phyloP scores from a whole-genome alignment of 2,888 invertebrate species.

The Philhelius pedissequus region DNA sequence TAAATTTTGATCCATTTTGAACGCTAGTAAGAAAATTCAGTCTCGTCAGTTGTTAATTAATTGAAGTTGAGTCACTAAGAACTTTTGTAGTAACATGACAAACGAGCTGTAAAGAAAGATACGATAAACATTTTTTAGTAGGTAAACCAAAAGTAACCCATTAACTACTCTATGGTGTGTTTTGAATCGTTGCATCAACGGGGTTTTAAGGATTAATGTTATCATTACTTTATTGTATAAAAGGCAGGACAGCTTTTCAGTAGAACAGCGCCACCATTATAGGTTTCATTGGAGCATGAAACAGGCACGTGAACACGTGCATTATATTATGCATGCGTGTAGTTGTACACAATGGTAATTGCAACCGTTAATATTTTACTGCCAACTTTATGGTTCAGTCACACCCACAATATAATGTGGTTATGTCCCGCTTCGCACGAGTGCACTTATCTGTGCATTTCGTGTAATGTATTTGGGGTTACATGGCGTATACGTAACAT shows the following conservation, averaged over 20 bases:
- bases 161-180: too few relatives aligned
- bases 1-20: too few relatives aligned
- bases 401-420: not conserved
- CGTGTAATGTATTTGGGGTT: not conserved
- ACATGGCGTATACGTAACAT: slow-evolving; percentile 30
- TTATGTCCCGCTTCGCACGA: not conserved
- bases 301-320: slow-evolving; percentile 22
- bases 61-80: not conserved
- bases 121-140: too few relatives aligned
- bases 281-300: not conserved
- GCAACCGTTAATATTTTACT: slow-evolving; percentile 39
- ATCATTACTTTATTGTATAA: too few relatives aligned
- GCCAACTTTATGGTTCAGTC: not conserved
- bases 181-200: too few relatives aligned
- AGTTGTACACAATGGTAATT: slow-evolving; percentile 20
- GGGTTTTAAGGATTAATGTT: too few relatives aligned
- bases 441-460: slow-evolving; percentile 7
- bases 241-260: too few relatives aligned
- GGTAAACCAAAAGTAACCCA: too few relatives aligned
- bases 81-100: too few relatives aligned
- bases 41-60: not conserved
- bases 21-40: too few relatives aligned
- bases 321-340: too few relatives aligned
- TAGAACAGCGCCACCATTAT: not conserved
- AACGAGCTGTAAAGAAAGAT: too few relatives aligned